Percentiles rank a stretch among this genome's conserved stretches.
These are phyloP conservation scores for Caenorhabditis auriculariae DNA, from an alignment of 2,888 invertebrate species.

Conservation along the genomic window DNA sequence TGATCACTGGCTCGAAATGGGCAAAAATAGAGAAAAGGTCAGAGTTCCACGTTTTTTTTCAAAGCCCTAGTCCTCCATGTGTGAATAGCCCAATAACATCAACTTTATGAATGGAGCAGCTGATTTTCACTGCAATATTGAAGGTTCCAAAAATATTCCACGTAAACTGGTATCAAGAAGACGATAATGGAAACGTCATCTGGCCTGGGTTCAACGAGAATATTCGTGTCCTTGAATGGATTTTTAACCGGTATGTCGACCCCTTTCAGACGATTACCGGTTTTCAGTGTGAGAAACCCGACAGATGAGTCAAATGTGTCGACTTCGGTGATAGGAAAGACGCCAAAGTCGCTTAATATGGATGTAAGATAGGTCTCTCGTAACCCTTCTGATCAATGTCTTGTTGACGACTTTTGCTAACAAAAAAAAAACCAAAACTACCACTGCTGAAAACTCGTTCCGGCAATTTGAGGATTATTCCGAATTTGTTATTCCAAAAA, in stretches of 20 bases:
- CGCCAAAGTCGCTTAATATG: slow-evolving; percentile 6
- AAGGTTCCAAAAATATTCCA: slow-evolving; percentile 74
- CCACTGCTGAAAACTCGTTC: too few relatives aligned
- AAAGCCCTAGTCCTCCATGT: too few relatives aligned
- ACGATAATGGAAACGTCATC: slow-evolving; percentile 76
- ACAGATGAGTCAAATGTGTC: not conserved
- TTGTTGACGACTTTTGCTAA: not conserved
- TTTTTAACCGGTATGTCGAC: slow-evolving; percentile 32
- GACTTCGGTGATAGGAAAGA: slow-evolving; percentile 5
- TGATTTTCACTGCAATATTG: too few relatives aligned
- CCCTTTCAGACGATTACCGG: too few relatives aligned
- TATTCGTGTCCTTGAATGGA: slow-evolving; percentile 91
- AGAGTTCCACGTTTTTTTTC: not conserved
- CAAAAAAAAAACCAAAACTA: too few relatives aligned
- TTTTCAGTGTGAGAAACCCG: not conserved
- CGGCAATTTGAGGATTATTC: too few relatives aligned
- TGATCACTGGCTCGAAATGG: slow-evolving; percentile 88
- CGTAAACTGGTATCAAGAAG: slow-evolving; percentile 96
- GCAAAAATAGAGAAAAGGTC: slow-evolving; percentile 68
- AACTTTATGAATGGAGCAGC: too few relatives aligned
- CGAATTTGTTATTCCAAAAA: too few relatives aligned
- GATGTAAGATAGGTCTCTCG: not conserved
- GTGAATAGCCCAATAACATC: too few relatives aligned
- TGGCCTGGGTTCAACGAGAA: slow-evolving; percentile 99
- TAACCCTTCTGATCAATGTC: not conserved